A percentile compares a stretch with the other conserved stretches of the same genome.
Conservation (phyloP, 1,140 invertebrate genomes). For the Helicoverpa zea region DNA sequence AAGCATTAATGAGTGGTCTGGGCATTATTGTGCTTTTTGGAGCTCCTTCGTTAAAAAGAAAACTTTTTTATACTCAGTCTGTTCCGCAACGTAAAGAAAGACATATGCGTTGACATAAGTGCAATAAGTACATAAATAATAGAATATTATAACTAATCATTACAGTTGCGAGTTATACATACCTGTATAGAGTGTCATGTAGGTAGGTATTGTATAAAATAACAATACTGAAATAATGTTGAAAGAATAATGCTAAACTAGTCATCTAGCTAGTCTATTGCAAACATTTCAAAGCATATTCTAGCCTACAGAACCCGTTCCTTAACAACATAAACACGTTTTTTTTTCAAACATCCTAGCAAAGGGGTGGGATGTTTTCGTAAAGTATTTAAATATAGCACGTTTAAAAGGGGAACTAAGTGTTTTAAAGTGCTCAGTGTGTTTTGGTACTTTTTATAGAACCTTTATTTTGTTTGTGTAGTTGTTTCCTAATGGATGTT, state of each 20-base stretch:
- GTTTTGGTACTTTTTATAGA: conserved; percentile 49
- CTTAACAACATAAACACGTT: conserved; percentile 42
- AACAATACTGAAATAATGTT: too few species aligned
- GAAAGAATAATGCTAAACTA: too few species aligned
- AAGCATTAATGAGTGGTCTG: neutral
- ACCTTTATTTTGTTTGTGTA: conserved; percentile 4
- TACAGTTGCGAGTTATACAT: too few species aligned
- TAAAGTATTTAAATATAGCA: conserved; percentile 65
- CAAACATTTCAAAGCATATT: neutral
- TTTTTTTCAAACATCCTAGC: conserved; percentile 61
- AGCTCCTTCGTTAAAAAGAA: too few species aligned
- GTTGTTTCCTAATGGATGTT: conserved; percentile 28
- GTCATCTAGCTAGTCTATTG: too few species aligned
- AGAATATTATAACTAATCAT: too few species aligned
- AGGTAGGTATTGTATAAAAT: too few species aligned
- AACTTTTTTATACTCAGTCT: neutral
- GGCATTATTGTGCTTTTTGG: neutral
- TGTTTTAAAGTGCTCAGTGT: conserved; percentile 55
- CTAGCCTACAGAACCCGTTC: neutral
- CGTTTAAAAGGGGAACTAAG: conserved; percentile 63
- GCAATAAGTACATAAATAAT: too few species aligned
- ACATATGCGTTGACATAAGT: too few species aligned
- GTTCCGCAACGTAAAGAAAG: too few species aligned
- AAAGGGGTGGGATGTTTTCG: conserved; percentile 67
- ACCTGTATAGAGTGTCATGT: too few species aligned